These are phyloP conservation scores for Tenthredo notha DNA, from an alignment of 2,888 invertebrate genomes.

Conservation along the genomic window DNA sequence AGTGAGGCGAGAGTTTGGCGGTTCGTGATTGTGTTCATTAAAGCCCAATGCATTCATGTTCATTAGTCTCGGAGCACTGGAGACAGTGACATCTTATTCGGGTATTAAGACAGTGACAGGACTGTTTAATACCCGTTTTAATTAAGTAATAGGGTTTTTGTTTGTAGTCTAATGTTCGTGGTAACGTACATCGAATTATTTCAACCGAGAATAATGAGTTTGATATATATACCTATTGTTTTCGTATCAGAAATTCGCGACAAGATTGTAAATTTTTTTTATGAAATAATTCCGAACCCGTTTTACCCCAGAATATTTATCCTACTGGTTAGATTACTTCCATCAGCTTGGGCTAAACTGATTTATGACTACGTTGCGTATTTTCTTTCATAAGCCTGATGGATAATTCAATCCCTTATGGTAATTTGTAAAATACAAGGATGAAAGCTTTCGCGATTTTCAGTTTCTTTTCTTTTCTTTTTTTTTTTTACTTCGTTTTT, in stretches of 20 bases:
- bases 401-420: conserved; percentile 1
- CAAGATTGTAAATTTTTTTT: neutral
- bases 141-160: neutral
- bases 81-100: neutral
- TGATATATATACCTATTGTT: neutral
- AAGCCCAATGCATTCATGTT: conserved; percentile 25
- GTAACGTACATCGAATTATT: neutral
- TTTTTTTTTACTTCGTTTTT: neutral
- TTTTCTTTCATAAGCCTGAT: neutral
- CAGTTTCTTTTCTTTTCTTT: neutral
- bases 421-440: neutral
- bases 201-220: neutral
- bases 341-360: neutral
- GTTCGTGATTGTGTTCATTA: neutral
- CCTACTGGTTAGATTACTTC: neutral
- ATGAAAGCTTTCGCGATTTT: neutral
- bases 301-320: neutral
- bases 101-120: neutral
- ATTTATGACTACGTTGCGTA: neutral
- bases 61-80: neutral
- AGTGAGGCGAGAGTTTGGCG: neutral
- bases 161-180: neutral
- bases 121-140: neutral
- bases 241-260: neutral
- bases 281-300: neutral